Conservation (phyloP, 2,797 vertebrate genomes). For the Pseudopleuronectes americanus region DNA sequence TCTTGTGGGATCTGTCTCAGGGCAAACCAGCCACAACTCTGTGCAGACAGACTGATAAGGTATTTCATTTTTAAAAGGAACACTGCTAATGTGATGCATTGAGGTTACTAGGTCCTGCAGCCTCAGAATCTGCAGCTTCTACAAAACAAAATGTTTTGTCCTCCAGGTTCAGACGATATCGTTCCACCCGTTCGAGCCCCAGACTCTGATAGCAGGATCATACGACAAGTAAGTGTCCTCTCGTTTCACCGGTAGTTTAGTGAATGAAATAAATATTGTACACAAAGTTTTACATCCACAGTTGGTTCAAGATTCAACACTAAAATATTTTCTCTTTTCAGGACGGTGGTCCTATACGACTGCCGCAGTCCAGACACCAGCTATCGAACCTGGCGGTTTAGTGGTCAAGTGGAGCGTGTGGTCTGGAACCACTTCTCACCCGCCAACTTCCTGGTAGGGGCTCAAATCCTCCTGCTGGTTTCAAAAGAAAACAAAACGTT, state of each 20-base stretch:
- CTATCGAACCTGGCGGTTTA: constrained; percentile 92
- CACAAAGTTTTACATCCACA: neutral
- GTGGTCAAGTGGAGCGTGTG: constrained; percentile 94
- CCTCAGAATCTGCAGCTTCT: neutral
- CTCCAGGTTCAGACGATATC: constrained; percentile 92
- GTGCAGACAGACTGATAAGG: constrained; percentile 91
- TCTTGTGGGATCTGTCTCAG: constrained; percentile 92
- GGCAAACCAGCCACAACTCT: constrained; percentile 91
- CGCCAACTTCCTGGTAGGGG: constrained; percentile 90
- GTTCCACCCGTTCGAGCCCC: constrained; percentile 97
- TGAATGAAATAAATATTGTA: neutral
- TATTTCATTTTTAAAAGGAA: constrained; percentile 48
- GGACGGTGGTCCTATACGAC: constrained; percentile 91
- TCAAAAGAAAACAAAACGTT: neutral
- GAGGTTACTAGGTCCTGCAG: neutral
- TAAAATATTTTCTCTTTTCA: constrained; percentile 52
- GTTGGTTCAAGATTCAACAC: neutral
- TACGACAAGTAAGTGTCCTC: constrained; percentile 90
- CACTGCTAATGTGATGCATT: neutral
- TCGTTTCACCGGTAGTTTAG: neutral
- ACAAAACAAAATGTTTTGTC: constrained; percentile 2
- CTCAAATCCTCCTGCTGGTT: neutral
- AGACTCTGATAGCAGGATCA: constrained; percentile 95
- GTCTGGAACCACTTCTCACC: constrained; percentile 97
- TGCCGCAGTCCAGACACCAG: constrained; percentile 92